Conservation (phyloP, 2,797 vertebrate species). For the Masticophis lateralis region DNA sequence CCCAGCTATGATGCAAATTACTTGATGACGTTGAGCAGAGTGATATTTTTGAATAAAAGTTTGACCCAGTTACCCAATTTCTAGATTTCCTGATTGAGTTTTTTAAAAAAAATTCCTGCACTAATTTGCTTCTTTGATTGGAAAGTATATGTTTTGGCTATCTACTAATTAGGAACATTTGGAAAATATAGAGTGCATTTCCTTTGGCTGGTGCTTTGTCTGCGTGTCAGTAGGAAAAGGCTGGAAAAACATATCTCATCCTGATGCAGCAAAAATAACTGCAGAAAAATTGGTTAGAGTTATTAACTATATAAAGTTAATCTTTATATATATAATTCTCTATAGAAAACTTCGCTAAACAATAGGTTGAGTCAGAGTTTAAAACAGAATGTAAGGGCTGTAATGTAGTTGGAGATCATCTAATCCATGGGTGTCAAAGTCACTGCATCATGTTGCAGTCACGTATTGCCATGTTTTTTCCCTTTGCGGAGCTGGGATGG, state of each 20-base stretch:
- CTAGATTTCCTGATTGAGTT: not conserved
- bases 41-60: not conserved
- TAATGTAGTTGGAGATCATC: not conserved
- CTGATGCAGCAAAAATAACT: not conserved
- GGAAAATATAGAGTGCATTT: slow-evolving; percentile 41
- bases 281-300: slow-evolving; percentile 18
- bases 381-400: not conserved
- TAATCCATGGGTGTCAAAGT: not conserved
- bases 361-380: not conserved
- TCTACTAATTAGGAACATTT: not conserved
- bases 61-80: slow-evolving; percentile 11
- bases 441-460: no score
- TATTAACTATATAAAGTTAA: not conserved
- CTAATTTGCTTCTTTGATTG: not conserved
- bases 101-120: not conserved
- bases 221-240: slow-evolving; percentile 10
- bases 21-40: not conserved
- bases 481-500: no score
- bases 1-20: not conserved
- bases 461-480: no score
- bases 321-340: not conserved
- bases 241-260: slow-evolving; percentile 28
- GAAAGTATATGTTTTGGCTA: not conserved
- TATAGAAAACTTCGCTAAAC: not conserved
- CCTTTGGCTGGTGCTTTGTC: slow-evolving; percentile 1